Conservation (phyloP, 2,888 invertebrate genomes). For the Eupsilia transversa region DNA sequence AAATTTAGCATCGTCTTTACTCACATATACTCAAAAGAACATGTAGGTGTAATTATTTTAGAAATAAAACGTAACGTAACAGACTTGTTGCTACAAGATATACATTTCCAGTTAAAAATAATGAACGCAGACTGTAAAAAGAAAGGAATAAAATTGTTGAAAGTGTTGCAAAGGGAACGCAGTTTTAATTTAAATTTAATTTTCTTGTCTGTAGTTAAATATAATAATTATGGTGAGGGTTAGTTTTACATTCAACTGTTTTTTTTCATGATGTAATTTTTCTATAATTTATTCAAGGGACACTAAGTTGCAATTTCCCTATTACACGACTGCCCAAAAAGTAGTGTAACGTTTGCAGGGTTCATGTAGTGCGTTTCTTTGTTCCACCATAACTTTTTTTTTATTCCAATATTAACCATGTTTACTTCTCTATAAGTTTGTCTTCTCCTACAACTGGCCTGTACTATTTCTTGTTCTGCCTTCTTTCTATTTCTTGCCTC, state of each 20-base stretch:
- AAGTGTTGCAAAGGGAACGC: neutral
- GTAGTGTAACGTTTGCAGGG: too few species aligned
- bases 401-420: neutral
- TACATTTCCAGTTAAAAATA: slow-evolving; percentile 19
- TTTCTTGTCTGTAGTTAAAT: neutral
- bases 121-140: slow-evolving; percentile 10
- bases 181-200: neutral
- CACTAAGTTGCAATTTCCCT: neutral
- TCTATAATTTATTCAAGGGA: neutral
- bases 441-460: neutral
- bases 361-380: too few species aligned
- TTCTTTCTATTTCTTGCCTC: neutral
- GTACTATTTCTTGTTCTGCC: neutral
- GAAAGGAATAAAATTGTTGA: slow-evolving; percentile 11
- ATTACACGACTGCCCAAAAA: too few species aligned
- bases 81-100: slow-evolving; percentile 13
- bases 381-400: too few species aligned
- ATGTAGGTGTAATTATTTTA: neutral
- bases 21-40: slow-evolving; percentile 6
- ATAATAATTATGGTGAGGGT: neutral
- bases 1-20: neutral
- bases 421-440: neutral
- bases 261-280: neutral
- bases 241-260: neutral
- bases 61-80: slow-evolving; percentile 1